Evolutionary conservation across 2,113 vertebrate genomes (phyloP).

Genomic region (Aphelocoma coerulescens): DNA sequence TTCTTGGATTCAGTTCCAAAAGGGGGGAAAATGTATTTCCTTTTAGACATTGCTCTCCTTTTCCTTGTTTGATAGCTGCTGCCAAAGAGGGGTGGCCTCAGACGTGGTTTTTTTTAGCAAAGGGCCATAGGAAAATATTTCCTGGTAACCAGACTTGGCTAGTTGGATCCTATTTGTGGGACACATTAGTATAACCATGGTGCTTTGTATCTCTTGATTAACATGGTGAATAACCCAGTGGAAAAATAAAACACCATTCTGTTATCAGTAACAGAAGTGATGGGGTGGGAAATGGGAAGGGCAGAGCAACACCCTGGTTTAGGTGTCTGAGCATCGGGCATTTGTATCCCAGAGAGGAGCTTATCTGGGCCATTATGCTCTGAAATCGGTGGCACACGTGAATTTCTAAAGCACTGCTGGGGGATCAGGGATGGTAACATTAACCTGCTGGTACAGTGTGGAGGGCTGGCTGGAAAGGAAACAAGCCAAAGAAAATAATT

Average conservation of each 20-base stretch:
- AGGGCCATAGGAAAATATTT: slow-evolving; percentile 35
- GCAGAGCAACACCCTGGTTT: background rate
- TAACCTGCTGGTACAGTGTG: background rate
- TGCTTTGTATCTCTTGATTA: background rate
- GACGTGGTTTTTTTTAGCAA: slow-evolving; percentile 28
- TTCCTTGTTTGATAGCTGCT: background rate
- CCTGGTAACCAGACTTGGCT: background rate
- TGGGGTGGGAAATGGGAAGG: background rate
- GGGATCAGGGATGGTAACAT: background rate
- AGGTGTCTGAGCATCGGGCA: background rate
- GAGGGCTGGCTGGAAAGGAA: background rate
- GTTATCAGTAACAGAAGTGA: background rate
- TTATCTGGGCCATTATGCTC: background rate
- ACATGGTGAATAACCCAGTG: background rate
- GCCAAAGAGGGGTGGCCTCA: slow-evolving; percentile 11
- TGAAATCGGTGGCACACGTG: background rate
- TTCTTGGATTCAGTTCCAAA: slow-evolving; percentile 13
- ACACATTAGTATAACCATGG: background rate
- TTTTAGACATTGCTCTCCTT: slow-evolving; percentile 15
- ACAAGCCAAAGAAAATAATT: background rate
- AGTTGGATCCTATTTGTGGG: background rate
- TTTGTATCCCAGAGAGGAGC: background rate
- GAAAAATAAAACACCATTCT: background rate
- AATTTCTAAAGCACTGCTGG: background rate
- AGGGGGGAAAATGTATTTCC: background rate